phyloP scores from a whole-genome alignment of 2,113 vertebrate genomes.

The Tursiops truncatus region DNA sequence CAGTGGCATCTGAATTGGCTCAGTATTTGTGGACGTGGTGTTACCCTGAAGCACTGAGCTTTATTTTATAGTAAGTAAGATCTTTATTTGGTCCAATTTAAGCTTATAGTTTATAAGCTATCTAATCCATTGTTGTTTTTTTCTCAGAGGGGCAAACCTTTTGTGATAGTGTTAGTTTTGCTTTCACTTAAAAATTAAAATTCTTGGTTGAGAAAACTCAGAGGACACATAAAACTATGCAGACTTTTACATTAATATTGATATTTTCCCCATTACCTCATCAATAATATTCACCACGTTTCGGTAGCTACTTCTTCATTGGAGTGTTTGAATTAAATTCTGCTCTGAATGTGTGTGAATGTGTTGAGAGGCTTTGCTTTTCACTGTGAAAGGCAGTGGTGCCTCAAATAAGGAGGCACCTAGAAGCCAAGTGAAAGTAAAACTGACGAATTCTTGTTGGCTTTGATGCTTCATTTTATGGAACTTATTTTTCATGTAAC shows the following conservation, averaged over 20 bases:
- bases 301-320: background rate
- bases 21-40: background rate
- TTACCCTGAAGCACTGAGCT: background rate
- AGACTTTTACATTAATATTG: background rate
- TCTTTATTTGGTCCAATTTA: background rate
- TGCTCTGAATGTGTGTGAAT: background rate
- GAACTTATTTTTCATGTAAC: background rate
- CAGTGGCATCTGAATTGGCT: background rate
- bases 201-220: constrained; percentile 39
- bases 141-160: accelerated
- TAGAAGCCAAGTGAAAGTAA: constrained; percentile 40
- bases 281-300: background rate
- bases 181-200: constrained; percentile 50
- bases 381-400: constrained; percentile 34
- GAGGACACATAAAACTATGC: constrained; percentile 17
- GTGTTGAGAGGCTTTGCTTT: background rate
- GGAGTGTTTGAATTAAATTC: background rate
- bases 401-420: background rate
- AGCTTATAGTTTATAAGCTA: background rate
- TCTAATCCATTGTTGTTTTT: background rate
- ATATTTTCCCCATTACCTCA: background rate
- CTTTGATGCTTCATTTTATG: background rate
- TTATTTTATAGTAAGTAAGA: constrained; percentile 9
- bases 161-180: constrained; percentile 31
- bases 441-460: background rate